Conservation (phyloP, 2,888 invertebrate genomes). For the Cynaeus angustus region DNA sequence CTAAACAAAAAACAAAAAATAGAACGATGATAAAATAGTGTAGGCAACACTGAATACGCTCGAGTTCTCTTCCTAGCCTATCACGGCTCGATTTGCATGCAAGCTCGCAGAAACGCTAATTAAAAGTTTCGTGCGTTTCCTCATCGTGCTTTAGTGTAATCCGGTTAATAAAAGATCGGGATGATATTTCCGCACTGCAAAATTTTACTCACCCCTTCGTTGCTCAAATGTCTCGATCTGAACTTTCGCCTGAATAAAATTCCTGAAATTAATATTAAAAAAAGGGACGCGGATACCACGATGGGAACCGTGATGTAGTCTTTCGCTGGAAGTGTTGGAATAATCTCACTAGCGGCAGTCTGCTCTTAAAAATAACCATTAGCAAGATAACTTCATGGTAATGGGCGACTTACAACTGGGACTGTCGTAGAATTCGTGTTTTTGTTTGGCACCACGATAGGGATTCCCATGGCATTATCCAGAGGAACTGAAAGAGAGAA, state of each 20-base stretch:
- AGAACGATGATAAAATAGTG: neutral
- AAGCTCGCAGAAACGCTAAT: too few relatives aligned
- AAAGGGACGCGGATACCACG: constrained; percentile 15
- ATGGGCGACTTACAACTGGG: constrained; percentile 24
- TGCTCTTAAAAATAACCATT: constrained; percentile 32
- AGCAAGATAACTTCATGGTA: constrained; percentile 2
- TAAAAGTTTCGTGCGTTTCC: too few relatives aligned
- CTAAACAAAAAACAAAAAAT: constrained; percentile 73
- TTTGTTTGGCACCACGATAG: too few relatives aligned
- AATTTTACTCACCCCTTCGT: constrained; percentile 56
- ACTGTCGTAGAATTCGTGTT: too few relatives aligned
- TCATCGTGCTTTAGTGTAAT: neutral
- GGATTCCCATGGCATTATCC: constrained; percentile 59
- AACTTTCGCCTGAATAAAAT: constrained; percentile 50
- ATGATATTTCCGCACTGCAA: too few relatives aligned
- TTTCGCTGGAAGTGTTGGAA: neutral
- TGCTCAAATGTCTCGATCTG: constrained; percentile 49
- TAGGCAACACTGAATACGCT: too few relatives aligned
- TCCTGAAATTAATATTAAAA: constrained; percentile 28
- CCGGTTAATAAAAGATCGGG: neutral
- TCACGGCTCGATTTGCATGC: too few relatives aligned
- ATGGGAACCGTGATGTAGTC: constrained; percentile 34
- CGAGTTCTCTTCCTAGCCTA: too few relatives aligned
- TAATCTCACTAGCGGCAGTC: constrained; percentile 20
- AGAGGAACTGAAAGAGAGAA: constrained; percentile 64